These are phyloP conservation scores for Plagodis dolabraria DNA, from an alignment of 2,888 invertebrate species.

Conservation along the genomic window DNA sequence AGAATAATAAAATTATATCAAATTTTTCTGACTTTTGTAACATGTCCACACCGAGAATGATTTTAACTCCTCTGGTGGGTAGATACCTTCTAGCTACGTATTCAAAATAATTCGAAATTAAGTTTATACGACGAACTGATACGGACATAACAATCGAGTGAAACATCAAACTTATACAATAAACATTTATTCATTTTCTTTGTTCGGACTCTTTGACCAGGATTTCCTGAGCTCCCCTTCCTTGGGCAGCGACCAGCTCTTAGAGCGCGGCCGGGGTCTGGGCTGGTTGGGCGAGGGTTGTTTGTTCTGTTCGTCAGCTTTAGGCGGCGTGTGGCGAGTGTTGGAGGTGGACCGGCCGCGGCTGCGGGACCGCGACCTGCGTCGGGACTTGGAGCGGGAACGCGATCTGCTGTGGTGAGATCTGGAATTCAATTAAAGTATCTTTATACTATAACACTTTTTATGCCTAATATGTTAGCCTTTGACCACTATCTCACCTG, in stretches of 20 bases:
- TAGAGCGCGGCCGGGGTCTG: slow-evolving; percentile 59
- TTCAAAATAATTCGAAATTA: too few relatives aligned
- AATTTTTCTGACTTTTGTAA: too few relatives aligned
- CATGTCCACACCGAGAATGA: too few relatives aligned
- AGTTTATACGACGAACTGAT: too few relatives aligned
- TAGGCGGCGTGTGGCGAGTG: slow-evolving; percentile 33
- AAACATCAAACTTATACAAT: slow-evolving; percentile 1
- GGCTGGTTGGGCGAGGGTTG: slow-evolving; percentile 16
- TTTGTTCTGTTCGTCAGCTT: slow-evolving; percentile 24
- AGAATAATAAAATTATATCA: too few relatives aligned
- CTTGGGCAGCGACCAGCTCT: slow-evolving; percentile 86
- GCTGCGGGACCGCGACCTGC: slow-evolving; percentile 53
- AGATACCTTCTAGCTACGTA: too few relatives aligned
- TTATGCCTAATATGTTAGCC: too few relatives aligned
- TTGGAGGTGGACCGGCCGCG: slow-evolving; percentile 52
- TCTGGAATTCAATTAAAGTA: slow-evolving; percentile 43
- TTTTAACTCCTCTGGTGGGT: too few relatives aligned
- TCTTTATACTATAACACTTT: not conserved
- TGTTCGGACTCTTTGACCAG: slow-evolving; percentile 81
- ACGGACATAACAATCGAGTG: slow-evolving; percentile 12
- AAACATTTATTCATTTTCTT: slow-evolving; percentile 1
- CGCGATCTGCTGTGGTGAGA: slow-evolving; percentile 66
- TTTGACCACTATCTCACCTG: too few relatives aligned
- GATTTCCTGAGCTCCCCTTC: slow-evolving; percentile 75
- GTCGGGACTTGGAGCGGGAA: slow-evolving; percentile 60